Evolutionary conservation across 1,140 invertebrate species (phyloP).

Genomic region (Macrobrachium nipponense): DNA sequence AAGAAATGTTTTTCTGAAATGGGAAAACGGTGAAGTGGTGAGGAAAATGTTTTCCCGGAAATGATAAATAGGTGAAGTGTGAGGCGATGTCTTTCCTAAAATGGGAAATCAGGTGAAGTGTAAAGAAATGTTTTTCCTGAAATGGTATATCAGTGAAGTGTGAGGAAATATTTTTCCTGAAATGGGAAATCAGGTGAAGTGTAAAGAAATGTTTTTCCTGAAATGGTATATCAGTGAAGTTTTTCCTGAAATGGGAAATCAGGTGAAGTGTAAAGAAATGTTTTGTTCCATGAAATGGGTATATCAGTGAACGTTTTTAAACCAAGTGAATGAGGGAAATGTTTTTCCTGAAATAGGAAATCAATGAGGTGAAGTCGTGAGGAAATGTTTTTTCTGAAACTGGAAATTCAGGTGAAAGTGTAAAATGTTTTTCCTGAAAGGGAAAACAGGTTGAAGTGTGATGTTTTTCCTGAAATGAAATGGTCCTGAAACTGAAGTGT

Average conservation of each 20-base stretch:
- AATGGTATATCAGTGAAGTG: neutral
- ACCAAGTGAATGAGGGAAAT: neutral
- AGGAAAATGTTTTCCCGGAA: too few relatives aligned
- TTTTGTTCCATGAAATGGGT: neutral
- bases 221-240: too few relatives aligned
- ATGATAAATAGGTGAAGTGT: too few relatives aligned
- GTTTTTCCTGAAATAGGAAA: neutral
- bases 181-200: constrained; percentile 48
- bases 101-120: constrained; percentile 34
- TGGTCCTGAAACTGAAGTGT: too few relatives aligned
- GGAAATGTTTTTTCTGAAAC: constrained; percentile 72
- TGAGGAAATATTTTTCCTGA: constrained; percentile 72
- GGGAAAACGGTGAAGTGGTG: too few relatives aligned
- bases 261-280: too few relatives aligned
- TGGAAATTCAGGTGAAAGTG: neutral
- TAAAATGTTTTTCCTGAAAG: too few relatives aligned
- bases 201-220: neutral
- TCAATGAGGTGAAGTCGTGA: too few relatives aligned
- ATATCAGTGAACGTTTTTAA: too few relatives aligned
- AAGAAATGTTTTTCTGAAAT: neutral
- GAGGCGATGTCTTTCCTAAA: constrained; percentile 73
- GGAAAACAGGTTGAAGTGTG: too few relatives aligned
- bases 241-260: too few relatives aligned
- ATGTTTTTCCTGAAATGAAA: constrained; percentile 73
- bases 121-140: neutral